A percentile compares a stretch with the other conserved stretches of the same genome.
Evolutionary conservation across 2,113 vertebrate genomes (phyloP).

Genomic region (Hippocampus barbouri): DNA sequence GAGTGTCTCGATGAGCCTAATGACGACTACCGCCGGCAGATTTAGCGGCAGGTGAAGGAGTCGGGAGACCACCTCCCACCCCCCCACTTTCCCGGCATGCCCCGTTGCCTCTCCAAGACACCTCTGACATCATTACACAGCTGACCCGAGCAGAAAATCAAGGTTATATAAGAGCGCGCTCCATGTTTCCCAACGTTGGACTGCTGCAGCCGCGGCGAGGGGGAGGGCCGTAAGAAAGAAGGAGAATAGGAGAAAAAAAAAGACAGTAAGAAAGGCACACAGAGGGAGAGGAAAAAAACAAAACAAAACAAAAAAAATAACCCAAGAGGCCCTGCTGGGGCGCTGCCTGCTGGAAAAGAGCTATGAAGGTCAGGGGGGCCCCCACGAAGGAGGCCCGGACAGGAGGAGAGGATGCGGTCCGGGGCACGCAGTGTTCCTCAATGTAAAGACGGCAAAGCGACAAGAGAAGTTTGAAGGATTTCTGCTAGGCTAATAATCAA

Average conservation of each 20-base stretch:
- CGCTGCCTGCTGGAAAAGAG: constrained; percentile 45
- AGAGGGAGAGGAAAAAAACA: constrained; percentile 45
- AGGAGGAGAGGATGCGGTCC: constrained; percentile 9
- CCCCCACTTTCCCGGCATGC: constrained; percentile 55
- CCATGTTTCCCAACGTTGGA: constrained; percentile 48
- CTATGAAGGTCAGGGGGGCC: constrained; percentile 60
- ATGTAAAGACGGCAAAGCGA: neutral
- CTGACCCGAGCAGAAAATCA: constrained; percentile 59
- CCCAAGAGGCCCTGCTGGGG: constrained; percentile 53
- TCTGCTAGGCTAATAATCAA: neutral
- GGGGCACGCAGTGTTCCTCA: constrained; percentile 37
- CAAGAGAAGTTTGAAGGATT: neutral
- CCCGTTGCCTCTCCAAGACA: constrained; percentile 47
- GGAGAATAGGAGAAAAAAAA: constrained; percentile 5
- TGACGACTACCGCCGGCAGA: neutral
- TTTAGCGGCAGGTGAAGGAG: neutral
- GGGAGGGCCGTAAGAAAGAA: constrained; percentile 7
- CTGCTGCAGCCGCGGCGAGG: constrained; percentile 25
- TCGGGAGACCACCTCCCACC: neutral
- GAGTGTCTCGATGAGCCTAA: neutral
- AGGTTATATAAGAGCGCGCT: constrained; percentile 68
- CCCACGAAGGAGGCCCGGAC: constrained; percentile 44
- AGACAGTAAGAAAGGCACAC: constrained; percentile 41
- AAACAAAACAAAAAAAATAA: constrained; percentile 32
- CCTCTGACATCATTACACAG: constrained; percentile 64